Percentiles rank a stretch among this genome's conserved stretches.
phyloP scores from a whole-genome alignment of 2,797 vertebrate genomes.

The Hephaestus fuliginosus region DNA sequence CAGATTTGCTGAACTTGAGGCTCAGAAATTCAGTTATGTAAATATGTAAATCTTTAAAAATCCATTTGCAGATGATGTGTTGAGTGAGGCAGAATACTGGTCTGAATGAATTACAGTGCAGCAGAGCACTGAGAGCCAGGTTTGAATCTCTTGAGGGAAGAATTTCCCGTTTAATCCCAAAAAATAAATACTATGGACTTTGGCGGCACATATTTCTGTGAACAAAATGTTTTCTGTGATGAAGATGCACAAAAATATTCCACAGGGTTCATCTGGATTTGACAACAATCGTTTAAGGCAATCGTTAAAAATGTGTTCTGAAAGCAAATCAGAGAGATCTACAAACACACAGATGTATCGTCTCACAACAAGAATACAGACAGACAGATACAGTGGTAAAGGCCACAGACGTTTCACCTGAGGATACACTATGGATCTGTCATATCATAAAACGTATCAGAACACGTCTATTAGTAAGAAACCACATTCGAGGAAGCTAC shows the following conservation, averaged over 20 bases:
- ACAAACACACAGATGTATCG: not conserved
- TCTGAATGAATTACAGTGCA: conserved; percentile 75
- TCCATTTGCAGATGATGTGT: conserved; percentile 80
- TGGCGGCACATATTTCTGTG: conserved; percentile 39
- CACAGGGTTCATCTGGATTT: conserved; percentile 38
- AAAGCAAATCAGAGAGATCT: conserved; percentile 11
- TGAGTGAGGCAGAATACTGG: conserved; percentile 72
- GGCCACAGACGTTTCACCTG: not conserved
- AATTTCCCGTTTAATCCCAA: conserved; percentile 63
- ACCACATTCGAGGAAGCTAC: not conserved
- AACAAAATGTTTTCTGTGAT: conserved; percentile 61
- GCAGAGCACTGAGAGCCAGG: conserved; percentile 62
- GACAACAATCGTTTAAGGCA: conserved; percentile 29
- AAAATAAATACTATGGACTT: conserved; percentile 57
- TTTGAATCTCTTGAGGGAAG: conserved; percentile 61
- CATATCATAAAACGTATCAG: not conserved
- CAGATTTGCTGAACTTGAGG: conserved; percentile 75
- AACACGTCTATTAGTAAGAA: too few relatives aligned
- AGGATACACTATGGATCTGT: not conserved
- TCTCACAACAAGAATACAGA: not conserved
- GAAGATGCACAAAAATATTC: conserved; percentile 34
- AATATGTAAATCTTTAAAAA: conserved; percentile 84
- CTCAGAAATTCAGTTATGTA: conserved; percentile 82
- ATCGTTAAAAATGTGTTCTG: not conserved
- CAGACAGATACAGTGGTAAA: not conserved